Percentiles rank a stretch among this genome's conserved stretches.
Evolutionary conservation across 2,888 invertebrate species (phyloP).

Genomic region (Bruchidius siliquastri): DNA sequence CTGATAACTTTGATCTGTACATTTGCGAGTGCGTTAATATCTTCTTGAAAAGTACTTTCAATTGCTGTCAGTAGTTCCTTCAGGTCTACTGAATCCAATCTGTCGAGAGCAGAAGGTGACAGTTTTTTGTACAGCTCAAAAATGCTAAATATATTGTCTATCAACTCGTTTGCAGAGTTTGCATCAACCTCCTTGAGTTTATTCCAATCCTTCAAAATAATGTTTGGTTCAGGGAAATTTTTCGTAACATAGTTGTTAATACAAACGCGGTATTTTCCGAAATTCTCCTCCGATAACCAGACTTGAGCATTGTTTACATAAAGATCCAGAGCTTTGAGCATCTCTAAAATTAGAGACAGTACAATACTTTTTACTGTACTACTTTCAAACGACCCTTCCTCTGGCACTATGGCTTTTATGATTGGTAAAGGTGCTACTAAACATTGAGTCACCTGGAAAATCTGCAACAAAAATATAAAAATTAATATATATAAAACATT

Average conservation of each 20-base stretch:
- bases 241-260: conserved; percentile 28
- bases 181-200: conserved; percentile 18
- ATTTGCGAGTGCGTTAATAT: conserved; percentile 17
- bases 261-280: conserved; percentile 19
- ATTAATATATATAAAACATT: background rate
- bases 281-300: conserved; percentile 21
- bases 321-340: conserved; percentile 26
- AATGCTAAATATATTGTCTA: conserved; percentile 51
- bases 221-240: conserved; percentile 42
- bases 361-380: conserved; percentile 48
- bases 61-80: conserved; percentile 18
- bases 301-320: conserved; percentile 21
- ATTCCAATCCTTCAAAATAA: conserved; percentile 39
- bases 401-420: conserved; percentile 33
- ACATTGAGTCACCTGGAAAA: conserved; percentile 36
- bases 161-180: conserved; percentile 22
- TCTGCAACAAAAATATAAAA: conserved; percentile 27
- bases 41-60: conserved; percentile 9
- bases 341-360: conserved; percentile 31
- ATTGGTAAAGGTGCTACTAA: conserved; percentile 36
- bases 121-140: conserved; percentile 53
- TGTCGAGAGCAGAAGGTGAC: conserved; percentile 52
- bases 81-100: conserved; percentile 19
- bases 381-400: conserved; percentile 24
- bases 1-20: conserved; percentile 46